Evolutionary conservation across 2,888 invertebrate genomes (phyloP).

Genomic region (Pherbina coryleti): DNA sequence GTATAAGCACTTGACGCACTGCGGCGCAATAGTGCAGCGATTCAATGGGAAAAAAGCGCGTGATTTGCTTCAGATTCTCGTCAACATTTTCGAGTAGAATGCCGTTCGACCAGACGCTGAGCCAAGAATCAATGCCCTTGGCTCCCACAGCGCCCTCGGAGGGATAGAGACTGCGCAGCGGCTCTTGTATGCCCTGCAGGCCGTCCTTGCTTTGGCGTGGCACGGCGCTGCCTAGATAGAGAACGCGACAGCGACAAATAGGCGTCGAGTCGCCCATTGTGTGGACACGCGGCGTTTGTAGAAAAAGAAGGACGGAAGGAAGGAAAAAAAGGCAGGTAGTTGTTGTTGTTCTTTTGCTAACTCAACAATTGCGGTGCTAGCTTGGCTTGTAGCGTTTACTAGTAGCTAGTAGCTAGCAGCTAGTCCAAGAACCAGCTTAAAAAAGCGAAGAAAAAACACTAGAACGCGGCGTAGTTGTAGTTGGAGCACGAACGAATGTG

Average conservation of each 20-base stretch:
- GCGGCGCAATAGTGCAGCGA: slow-evolving; percentile 96
- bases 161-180: slow-evolving; percentile 94
- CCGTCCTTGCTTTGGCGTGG: slow-evolving; percentile 98
- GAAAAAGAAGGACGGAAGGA: background rate
- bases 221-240: slow-evolving; percentile 96
- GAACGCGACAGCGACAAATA: slow-evolving; percentile 95
- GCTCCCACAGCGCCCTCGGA: slow-evolving; percentile 91
- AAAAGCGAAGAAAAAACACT: background rate
- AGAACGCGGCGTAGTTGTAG: slow-evolving; percentile 26
- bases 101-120: slow-evolving; percentile 97
- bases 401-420: background rate
- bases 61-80: slow-evolving; percentile 93
- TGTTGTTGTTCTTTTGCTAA: background rate
- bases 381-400: background rate
- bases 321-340: background rate
- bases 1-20: slow-evolving; percentile 85
- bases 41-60: slow-evolving; percentile 95
- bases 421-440: slow-evolving; percentile 8
- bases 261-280: slow-evolving; percentile 85
- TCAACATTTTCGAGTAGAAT: slow-evolving; percentile 95
- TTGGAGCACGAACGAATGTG: slow-evolving; percentile 26
- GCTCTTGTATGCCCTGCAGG: slow-evolving; percentile 96
- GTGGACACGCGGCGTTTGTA: background rate
- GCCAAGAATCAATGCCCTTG: slow-evolving; percentile 94
- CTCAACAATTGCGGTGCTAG: background rate